Evolutionary conservation across 1,140 invertebrate species (phyloP).

Genomic region (Magallana ariakensis): DNA sequence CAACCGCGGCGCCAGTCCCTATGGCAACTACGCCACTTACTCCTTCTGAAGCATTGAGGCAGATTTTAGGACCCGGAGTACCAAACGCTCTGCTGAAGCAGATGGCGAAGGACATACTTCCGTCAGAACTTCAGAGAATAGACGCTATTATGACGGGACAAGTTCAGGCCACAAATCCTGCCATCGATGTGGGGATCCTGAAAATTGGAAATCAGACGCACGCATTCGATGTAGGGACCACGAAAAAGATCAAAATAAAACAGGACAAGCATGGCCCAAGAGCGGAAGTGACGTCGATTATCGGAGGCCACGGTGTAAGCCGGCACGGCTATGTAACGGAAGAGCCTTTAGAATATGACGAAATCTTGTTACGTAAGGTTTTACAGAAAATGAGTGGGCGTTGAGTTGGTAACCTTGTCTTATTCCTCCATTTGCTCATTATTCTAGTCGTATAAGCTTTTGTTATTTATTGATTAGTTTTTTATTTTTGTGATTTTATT

Average conservation of each 20-base stretch:
- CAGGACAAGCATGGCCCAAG: neutral
- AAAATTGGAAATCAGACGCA: neutral
- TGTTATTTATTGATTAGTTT: no score
- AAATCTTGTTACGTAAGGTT: neutral
- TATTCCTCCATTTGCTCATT: neutral
- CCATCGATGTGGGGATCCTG: neutral
- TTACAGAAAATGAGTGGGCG: constrained; percentile 11
- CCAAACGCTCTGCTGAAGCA: neutral
- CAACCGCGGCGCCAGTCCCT: neutral
- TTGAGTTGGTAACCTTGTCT: neutral
- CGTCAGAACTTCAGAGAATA: neutral
- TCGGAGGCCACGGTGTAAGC: neutral
- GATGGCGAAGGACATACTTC: constrained; percentile 11
- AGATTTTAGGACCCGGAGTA: neutral
- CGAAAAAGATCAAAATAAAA: neutral
- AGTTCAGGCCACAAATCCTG: neutral
- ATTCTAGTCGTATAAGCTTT: no score
- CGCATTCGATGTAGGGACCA: neutral
- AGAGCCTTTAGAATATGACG: neutral
- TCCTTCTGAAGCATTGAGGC: neutral
- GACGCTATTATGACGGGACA: neutral
- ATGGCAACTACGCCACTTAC: neutral
- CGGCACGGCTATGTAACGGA: neutral
- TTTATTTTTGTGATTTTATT: neutral
- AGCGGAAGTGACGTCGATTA: neutral